Evolutionary conservation across 2,888 invertebrate species (phyloP).

Genomic region (Polydrusus pterygomalis): DNA sequence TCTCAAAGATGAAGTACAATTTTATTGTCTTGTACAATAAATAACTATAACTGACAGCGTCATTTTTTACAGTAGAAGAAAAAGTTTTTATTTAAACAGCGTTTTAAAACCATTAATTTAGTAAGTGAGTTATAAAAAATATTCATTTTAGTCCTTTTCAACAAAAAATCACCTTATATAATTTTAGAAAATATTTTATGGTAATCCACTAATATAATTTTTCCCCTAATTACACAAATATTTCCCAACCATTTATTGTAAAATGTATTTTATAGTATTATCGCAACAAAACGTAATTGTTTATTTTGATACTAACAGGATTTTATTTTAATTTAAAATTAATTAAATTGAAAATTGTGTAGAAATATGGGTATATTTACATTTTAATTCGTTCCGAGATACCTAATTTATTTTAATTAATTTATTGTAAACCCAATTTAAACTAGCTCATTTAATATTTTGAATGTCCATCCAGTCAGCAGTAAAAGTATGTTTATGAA

Average conservation of each 20-base stretch:
- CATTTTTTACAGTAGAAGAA: too few species aligned
- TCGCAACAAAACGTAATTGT: neutral
- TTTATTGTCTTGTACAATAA: too few species aligned
- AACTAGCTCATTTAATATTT: neutral
- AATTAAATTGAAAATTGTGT: constrained; percentile 3
- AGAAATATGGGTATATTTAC: constrained; percentile 11
- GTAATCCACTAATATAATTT: neutral
- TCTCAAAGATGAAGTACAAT: too few species aligned
- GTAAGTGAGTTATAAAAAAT: too few species aligned
- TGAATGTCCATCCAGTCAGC: neutral
- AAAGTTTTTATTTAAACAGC: too few species aligned
- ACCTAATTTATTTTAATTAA: constrained; percentile 9
- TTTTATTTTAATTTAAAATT: neutral
- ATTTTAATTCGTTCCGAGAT: neutral
- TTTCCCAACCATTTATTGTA: neutral
- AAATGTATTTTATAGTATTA: neutral
- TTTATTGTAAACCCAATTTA: neutral
- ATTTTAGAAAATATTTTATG: too few species aligned
- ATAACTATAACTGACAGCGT: too few species aligned
- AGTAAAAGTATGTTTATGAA: neutral
- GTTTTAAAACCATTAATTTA: too few species aligned
- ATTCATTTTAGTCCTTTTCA: too few species aligned
- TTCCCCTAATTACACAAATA: neutral
- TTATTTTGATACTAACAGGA: constrained; percentile 2
- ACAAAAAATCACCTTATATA: too few species aligned